These are phyloP conservation scores for Cladopsammia gracilis DNA, from an alignment of 64 coral and sea anemone genomes.

Conservation along the genomic window DNA sequence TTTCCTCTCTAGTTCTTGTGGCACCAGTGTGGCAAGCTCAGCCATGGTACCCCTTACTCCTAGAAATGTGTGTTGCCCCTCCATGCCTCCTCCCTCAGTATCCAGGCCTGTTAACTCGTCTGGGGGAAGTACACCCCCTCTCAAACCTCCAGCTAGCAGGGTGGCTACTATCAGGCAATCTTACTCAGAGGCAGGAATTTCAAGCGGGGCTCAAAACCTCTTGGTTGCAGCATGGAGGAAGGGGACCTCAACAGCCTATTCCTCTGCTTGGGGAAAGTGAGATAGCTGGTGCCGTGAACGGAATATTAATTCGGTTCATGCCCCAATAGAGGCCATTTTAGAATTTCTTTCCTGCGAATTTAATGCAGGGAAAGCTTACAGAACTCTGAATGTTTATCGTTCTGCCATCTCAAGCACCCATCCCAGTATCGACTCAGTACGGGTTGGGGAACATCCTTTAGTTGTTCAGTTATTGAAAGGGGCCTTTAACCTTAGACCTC, in stretches of 20 bases:
- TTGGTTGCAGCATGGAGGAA: conserved; percentile 30
- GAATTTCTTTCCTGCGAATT: conserved; percentile 31
- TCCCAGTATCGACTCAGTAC: conserved; percentile 11
- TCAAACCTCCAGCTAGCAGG: no score
- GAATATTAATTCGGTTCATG: conserved; percentile 49
- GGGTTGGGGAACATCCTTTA: conserved; percentile 54
- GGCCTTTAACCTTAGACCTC: conserved; percentile 34
- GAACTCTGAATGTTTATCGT: no score
- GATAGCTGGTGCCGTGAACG: conserved; percentile 48
- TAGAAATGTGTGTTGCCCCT: no score
- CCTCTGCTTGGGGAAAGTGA: conserved; percentile 42
- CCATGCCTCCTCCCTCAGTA: no score
- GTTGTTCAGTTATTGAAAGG: conserved; percentile 53
- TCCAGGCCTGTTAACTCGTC: no score
- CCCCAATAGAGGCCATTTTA: conserved; percentile 29
- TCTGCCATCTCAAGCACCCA: conserved; percentile 62
- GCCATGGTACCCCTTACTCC: no score
- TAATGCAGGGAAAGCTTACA: conserved; percentile 6
- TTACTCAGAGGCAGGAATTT: conserved; percentile 33
- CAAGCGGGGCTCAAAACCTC: conserved; percentile 28
- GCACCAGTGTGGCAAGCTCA: no score
- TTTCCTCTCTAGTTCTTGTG: neutral
- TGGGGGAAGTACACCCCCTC: no score
- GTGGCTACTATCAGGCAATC: conserved; percentile 31
- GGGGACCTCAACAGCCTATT: neutral